These are phyloP conservation scores for Tetrax tetrax DNA, from an alignment of 2,113 vertebrate species.

Conservation along the genomic window DNA sequence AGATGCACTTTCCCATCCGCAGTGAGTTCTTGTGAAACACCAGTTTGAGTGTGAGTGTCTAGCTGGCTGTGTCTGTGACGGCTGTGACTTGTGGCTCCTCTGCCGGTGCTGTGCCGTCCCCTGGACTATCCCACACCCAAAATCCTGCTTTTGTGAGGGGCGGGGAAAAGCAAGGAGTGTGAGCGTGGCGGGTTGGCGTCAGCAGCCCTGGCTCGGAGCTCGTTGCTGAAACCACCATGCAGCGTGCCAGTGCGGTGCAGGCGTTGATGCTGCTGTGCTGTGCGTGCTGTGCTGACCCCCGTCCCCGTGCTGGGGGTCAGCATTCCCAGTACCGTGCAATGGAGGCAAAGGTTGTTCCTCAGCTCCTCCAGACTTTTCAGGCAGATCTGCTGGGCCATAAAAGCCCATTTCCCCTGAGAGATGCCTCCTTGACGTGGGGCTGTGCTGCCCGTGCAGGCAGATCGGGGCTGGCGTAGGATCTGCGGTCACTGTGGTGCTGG, in stretches of 20 bases:
- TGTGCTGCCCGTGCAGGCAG: neutral
- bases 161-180: fast-evolving
- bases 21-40: neutral
- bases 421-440: neutral
- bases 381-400: neutral
- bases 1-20: neutral
- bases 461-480: neutral
- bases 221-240: neutral
- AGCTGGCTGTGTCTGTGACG: neutral
- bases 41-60: neutral
- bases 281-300: neutral
- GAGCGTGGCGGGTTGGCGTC: neutral
- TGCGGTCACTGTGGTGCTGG: fast-evolving
- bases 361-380: neutral
- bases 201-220: neutral
- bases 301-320: neutral
- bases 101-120: neutral
- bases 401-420: neutral
- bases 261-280: neutral
- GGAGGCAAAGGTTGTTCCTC: neutral
- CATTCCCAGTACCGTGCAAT: neutral
- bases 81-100: fast-evolving
- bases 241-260: neutral
- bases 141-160: neutral
- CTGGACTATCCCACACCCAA: neutral